Evolutionary conservation across 2,888 invertebrate species (phyloP), one percentile per base, ranked within the genome.

Genomic region (Dryomyza anilis): DNA sequence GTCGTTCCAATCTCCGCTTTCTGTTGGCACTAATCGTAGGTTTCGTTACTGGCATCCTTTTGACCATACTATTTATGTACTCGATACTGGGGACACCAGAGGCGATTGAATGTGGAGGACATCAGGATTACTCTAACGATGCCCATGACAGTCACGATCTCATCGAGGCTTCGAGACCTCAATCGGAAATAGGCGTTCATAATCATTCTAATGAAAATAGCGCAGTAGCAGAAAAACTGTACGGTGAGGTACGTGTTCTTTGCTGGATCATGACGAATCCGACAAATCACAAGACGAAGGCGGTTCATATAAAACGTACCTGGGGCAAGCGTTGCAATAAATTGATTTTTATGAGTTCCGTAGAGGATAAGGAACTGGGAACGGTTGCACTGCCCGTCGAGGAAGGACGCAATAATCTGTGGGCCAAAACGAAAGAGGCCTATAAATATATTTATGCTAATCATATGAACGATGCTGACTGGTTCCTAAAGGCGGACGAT

Each of bases 211-310:
- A 88, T 72, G 92, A 93, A 75, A 91, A 91, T 78, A 83, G 84
- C 14, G 82, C 85, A 0, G 78, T 93, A 7, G 94, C 95, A 0
- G 87, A 89, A 70, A 87, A 89, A 68, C 82, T 97, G 68, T 86
- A 89, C 14, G 86, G 88, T 69, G 89, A 91, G 74, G 93, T 98
- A 29, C 87, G 93, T 59, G 90, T 99, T 66, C 85, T 98, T 0
- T 98, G 98, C 81, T 98, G 98, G 98, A 87, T 99, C 43, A 94
- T 98, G 95, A 99, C 98, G 0, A 92, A 90, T 70, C 98, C 98
- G 0, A 85, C 85, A 29, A 98, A 95, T 83, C 96, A 97, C 76
- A 87, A 92, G 76, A 89, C 87, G 72, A 95, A 95, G 83, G 98
- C 98, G 0, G 88, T 87, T 19, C 97, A 98, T 75, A 95, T 98